These are phyloP conservation scores for Polylopha cassiicola DNA, from an alignment of 2,888 invertebrate species.

Conservation along the genomic window DNA sequence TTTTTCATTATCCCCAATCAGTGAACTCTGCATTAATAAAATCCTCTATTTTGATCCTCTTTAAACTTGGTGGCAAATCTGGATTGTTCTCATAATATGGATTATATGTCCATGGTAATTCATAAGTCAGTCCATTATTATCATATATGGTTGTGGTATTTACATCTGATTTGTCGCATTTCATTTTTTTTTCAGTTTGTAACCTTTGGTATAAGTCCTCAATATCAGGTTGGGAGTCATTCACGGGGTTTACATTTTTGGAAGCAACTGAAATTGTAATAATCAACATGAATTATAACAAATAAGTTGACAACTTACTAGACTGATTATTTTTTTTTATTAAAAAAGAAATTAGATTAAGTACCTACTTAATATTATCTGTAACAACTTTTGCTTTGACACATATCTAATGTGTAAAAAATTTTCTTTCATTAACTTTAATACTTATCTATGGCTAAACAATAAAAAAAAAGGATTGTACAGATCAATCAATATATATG, in stretches of 20 bases:
- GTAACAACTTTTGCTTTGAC: too few relatives aligned
- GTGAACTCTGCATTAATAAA: conserved; percentile 66
- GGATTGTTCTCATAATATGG: conserved; percentile 57
- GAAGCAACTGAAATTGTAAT: conserved; percentile 38
- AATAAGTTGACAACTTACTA: too few relatives aligned
- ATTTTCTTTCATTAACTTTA: too few relatives aligned
- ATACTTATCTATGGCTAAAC: too few relatives aligned
- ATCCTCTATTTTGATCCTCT: conserved; percentile 72
- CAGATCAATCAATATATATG: background rate
- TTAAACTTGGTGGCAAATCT: conserved; percentile 78
- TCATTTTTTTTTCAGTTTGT: conserved; percentile 40
- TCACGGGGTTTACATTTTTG: conserved; percentile 31
- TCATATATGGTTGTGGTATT: conserved; percentile 47
- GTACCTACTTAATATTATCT: too few relatives aligned
- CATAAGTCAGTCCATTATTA: conserved; percentile 52
- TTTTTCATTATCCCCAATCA: conserved; percentile 74
- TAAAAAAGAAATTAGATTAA: too few relatives aligned
- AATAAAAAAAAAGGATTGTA: too few relatives aligned
- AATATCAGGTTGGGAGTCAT: conserved; percentile 43
- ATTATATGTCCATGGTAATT: conserved; percentile 77
- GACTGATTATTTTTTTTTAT: too few relatives aligned
- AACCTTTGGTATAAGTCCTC: conserved; percentile 54
- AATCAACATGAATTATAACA: background rate
- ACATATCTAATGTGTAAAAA: too few relatives aligned
- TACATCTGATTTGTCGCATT: conserved; percentile 24